Base-by-base conservation (phyloP, 2,113 vertebrate species). In the Melanerpes aurifrons region DNA sequence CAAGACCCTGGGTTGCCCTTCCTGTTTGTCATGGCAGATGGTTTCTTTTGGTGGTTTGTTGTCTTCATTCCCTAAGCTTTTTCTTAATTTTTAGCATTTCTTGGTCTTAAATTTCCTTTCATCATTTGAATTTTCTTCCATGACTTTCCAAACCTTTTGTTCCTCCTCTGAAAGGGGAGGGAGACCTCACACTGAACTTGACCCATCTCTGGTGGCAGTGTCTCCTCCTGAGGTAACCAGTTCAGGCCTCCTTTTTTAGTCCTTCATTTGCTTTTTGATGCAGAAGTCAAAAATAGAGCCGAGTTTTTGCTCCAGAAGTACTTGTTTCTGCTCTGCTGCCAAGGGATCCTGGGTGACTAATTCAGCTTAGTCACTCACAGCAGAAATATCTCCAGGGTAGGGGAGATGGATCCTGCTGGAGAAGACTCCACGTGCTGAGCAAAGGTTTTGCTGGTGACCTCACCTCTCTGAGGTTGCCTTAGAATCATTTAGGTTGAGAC, bases 401-500 rank as follows among this genome's bases (percentile, higher is more conserved):
- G 28, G 9, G 83, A 73, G 59, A 19, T 4, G 5, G 59, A 37
- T 70, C 56, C 40, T 5, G 2, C 43, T 45, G n/a, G 50, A 81
- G 86, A 14, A 56, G 43, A 8, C 58, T 26, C 4, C 1, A 0
- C 72, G 29, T 3, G 43, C 43, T 9, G 12, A 84, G 72, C 56
- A 11, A 4, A 43, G 78, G 2, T 24, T 40, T 26, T 13, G 20
- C 67, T 17, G 28, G 73, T 35, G 40, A 19, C 59, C 69, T 69
- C 24, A 1, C 5, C 64, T 24, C 29, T 3, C 3, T 0, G 29
- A 9, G 22, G 37, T 31, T 21, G 22, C 19, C 10, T 14, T 35
- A 53, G 50, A 53, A 53, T 53, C 50, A 25, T 53, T 25, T 25
- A 53, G 50, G 50, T 25, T 24, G 50, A 22, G 50, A 53, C 25